Evolutionary conservation across 2,888 invertebrate species (phyloP).

Genomic region (Microctonus brassicae): DNA sequence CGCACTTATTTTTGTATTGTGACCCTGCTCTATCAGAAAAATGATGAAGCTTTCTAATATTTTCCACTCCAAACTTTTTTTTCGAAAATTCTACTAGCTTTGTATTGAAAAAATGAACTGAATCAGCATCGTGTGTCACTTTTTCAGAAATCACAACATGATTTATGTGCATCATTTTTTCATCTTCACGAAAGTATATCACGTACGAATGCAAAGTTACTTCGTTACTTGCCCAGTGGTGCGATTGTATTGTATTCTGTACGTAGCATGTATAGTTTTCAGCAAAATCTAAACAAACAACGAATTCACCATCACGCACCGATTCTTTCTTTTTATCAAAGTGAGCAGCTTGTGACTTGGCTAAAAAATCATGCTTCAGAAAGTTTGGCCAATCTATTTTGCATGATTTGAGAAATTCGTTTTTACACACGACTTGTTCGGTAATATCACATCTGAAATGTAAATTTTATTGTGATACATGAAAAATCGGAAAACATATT

Average conservation of each 20-base stretch:
- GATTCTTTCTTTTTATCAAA: not conserved
- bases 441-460: not conserved
- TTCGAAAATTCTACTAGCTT: not conserved
- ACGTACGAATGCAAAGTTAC: conserved; percentile 8
- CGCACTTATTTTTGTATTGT: conserved; percentile 18
- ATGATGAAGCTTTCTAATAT: not conserved
- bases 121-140: not conserved
- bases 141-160: conserved; percentile 6
- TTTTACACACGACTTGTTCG: not conserved
- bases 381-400: not conserved
- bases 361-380: conserved; percentile 15
- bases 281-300: not conserved
- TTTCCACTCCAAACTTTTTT: not conserved
- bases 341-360: not conserved
- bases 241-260: not conserved
- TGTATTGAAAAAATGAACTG: conserved; percentile 5
- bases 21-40: conserved; percentile 21
- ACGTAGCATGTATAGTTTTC: conserved; percentile 12
- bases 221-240: not conserved
- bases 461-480: too few relatives aligned
- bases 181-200: not conserved
- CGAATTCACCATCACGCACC: not conserved
- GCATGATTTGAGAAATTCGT: not conserved
- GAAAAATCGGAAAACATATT: too few relatives aligned
- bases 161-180: not conserved